These are phyloP conservation scores for Acanthochromis polyacanthus DNA, from an alignment of 2,113 vertebrate genomes.

Conservation along the genomic window DNA sequence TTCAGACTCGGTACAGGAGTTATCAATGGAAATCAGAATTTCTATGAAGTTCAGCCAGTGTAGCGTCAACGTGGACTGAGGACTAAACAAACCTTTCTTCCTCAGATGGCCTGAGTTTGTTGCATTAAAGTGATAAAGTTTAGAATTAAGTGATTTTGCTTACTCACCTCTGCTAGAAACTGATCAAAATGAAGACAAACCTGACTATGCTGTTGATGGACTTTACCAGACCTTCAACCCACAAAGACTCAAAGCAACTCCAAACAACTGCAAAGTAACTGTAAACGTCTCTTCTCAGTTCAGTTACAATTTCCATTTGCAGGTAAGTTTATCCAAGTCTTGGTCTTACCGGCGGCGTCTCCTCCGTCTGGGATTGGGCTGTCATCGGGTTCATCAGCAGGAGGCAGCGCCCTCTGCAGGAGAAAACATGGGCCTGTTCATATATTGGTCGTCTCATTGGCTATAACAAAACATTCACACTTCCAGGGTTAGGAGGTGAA, in stretches of 20 bases:
- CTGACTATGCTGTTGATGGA: neutral
- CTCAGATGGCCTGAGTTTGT: too few species aligned
- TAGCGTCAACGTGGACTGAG: too few species aligned
- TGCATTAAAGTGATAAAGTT: too few species aligned
- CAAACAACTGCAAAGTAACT: neutral
- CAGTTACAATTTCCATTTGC: neutral
- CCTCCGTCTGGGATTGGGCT: slow-evolving; percentile 8
- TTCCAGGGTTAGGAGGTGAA: neutral
- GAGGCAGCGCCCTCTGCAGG: slow-evolving; percentile 65
- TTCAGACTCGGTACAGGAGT: too few species aligned
- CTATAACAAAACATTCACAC: slow-evolving; percentile 17
- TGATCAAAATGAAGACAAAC: neutral
- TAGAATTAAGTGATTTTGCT: too few species aligned
- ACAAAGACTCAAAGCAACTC: neutral
- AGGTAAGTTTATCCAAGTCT: neutral
- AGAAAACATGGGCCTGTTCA: slow-evolving; percentile 44
- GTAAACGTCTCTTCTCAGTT: too few species aligned
- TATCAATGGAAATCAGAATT: too few species aligned
- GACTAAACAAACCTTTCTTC: too few species aligned
- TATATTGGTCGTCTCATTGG: neutral
- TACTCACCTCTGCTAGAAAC: too few species aligned
- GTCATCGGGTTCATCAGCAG: slow-evolving; percentile 66
- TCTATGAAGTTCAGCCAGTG: too few species aligned
- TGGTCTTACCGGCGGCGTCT: slow-evolving; percentile 69
- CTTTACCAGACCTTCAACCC: slow-evolving; percentile 1